Conservation (phyloP, 2,888 invertebrate species). For the Tethea ocularis region DNA sequence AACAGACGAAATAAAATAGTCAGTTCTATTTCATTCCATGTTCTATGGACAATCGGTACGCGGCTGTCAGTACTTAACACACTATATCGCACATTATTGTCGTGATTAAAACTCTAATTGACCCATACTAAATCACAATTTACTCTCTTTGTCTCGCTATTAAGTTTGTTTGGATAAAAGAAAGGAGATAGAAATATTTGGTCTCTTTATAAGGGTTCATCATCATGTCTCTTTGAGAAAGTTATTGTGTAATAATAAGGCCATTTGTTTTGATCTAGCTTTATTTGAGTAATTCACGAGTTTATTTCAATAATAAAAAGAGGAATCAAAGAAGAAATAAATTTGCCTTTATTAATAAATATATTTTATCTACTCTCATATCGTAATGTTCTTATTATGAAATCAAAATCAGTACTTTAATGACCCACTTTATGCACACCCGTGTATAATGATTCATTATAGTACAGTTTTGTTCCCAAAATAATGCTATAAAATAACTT, state of each 20-base stretch:
- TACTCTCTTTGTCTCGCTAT: conserved; percentile 62
- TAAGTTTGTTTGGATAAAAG: conserved; percentile 50
- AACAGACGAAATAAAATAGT: background rate
- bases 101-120: conserved; percentile 82
- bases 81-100: conserved; percentile 76
- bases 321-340: too few species aligned
- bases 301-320: too few species aligned
- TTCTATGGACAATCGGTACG: conserved; percentile 56
- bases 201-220: conserved; percentile 11
- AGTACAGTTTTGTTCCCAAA: too few species aligned
- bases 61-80: conserved; percentile 72
- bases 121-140: conserved; percentile 81
- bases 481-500: too few species aligned
- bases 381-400: too few species aligned
- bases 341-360: too few species aligned
- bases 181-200: conserved; percentile 22
- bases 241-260: background rate
- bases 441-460: too few species aligned
- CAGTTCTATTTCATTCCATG: conserved; percentile 13
- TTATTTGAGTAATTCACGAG: too few species aligned
- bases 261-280: conserved; percentile 6
- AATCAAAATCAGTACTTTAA: too few species aligned
- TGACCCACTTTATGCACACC: too few species aligned
- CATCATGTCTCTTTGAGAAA: background rate
- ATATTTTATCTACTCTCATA: too few species aligned